Conservation (phyloP, 2,797 vertebrate genomes). For the Atherinosoma microstoma region DNA sequence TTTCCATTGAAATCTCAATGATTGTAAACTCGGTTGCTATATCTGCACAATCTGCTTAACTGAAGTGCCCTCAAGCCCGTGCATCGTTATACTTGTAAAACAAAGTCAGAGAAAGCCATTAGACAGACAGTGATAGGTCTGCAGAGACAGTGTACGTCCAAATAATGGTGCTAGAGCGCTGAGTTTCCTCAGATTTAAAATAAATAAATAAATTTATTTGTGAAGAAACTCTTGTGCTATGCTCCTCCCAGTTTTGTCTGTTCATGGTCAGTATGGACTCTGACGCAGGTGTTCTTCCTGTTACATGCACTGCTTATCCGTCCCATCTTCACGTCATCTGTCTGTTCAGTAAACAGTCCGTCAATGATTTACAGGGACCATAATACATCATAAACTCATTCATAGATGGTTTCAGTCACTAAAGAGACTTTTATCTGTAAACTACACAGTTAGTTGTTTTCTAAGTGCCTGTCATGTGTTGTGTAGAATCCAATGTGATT, state of each 20-base stretch:
- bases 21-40: background rate
- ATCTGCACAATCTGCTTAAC: constrained; percentile 12
- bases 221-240: background rate
- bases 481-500: constrained; percentile 26
- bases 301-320: background rate
- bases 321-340: constrained; percentile 10
- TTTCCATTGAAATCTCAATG: background rate
- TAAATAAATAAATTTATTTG: background rate
- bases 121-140: background rate
- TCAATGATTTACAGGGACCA: constrained; percentile 40
- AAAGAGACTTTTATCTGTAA: background rate
- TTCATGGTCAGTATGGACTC: background rate
- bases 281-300: background rate
- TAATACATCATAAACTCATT: constrained; percentile 5
- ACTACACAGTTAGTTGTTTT: constrained; percentile 3
- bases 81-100: background rate
- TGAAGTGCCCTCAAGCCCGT: constrained; percentile 43
- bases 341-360: constrained; percentile 7
- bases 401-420: background rate
- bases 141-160: background rate
- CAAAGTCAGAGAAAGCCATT: background rate
- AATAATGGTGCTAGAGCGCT: background rate
- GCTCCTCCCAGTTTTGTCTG: no score
- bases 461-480: constrained; percentile 67
- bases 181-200: background rate